Evolutionary conservation across 64 coral and sea anemone species (phyloP).

Genomic region (Pocillopora damicornis): DNA sequence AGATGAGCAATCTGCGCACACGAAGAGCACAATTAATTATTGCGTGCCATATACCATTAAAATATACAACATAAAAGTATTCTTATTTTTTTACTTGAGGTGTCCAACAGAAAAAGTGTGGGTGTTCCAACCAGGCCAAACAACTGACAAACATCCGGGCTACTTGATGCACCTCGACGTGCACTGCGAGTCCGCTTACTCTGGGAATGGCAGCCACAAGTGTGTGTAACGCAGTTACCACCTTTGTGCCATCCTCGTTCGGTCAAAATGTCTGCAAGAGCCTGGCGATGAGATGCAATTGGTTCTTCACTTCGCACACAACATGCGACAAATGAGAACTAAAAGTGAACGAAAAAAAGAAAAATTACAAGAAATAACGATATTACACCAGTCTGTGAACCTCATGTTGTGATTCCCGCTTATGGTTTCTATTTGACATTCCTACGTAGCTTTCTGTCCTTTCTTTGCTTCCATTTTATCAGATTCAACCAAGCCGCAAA

Average conservation of each 20-base stretch:
- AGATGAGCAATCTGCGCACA: no score
- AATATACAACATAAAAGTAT: not conserved
- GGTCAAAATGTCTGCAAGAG: constrained; percentile 28
- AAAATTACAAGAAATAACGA: not conserved
- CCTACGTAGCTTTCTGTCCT: no score
- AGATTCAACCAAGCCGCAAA: no score
- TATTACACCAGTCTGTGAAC: no score
- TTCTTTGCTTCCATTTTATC: no score
- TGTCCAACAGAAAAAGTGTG: constrained; percentile 28
- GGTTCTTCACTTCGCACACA: constrained; percentile 37
- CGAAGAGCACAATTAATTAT: no score
- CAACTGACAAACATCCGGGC: constrained; percentile 38
- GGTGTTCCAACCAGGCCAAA: constrained; percentile 63
- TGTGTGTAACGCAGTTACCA: constrained; percentile 20
- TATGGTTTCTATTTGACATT: not conserved
- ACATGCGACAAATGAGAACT: constrained; percentile 44
- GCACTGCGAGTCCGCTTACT: constrained; percentile 12
- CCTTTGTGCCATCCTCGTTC: not conserved
- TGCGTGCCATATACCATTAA: no score
- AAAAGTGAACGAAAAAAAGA: not conserved
- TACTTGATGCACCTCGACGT: not conserved
- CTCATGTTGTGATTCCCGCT: no score
- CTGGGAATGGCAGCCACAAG: constrained; percentile 46
- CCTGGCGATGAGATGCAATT: constrained; percentile 41
- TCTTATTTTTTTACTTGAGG: not conserved